Evolutionary conservation across 2,113 vertebrate genomes (phyloP).

Genomic region (Chroicocephalus ridibundus): DNA sequence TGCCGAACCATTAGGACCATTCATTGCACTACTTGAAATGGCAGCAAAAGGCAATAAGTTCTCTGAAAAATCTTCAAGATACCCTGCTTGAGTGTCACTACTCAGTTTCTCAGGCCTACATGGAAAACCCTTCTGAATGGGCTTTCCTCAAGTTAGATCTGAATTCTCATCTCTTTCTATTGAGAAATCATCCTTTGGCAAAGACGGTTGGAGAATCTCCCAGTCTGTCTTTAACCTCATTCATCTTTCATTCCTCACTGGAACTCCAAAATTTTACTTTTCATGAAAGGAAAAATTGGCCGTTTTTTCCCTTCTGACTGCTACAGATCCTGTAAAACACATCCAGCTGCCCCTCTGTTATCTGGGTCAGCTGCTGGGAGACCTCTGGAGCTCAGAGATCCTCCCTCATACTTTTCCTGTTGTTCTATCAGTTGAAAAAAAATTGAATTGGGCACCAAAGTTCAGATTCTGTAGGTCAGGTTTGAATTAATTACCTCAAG

Average conservation of each 20-base stretch:
- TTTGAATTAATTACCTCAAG: constrained; percentile 60
- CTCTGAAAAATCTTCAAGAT: neutral
- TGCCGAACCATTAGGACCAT: neutral
- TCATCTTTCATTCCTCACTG: constrained; percentile 1
- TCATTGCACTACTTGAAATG: neutral
- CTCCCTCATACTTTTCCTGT: constrained; percentile 41
- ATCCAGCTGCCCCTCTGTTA: constrained; percentile 5
- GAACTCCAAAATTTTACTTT: constrained; percentile 37
- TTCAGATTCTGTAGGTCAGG: constrained; percentile 63
- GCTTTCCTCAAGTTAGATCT: neutral
- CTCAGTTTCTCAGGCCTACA: neutral
- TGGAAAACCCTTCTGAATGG: neutral
- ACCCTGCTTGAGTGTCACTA: neutral
- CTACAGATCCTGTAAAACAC: constrained; percentile 8
- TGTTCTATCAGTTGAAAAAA: constrained; percentile 35
- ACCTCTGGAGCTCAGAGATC: constrained; percentile 29
- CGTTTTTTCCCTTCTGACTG: constrained; percentile 25
- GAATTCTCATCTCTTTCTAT: neutral
- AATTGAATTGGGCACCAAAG: constrained; percentile 25
- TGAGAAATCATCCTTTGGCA: constrained; percentile 23
- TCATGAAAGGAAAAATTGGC: neutral
- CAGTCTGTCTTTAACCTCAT: neutral
- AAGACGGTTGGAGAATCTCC: neutral
- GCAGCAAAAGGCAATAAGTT: neutral
- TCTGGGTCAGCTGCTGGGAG: constrained; percentile 40